These are phyloP conservation scores for Eupithecia subumbrata DNA, from an alignment of 2,888 invertebrate genomes.

Conservation along the genomic window DNA sequence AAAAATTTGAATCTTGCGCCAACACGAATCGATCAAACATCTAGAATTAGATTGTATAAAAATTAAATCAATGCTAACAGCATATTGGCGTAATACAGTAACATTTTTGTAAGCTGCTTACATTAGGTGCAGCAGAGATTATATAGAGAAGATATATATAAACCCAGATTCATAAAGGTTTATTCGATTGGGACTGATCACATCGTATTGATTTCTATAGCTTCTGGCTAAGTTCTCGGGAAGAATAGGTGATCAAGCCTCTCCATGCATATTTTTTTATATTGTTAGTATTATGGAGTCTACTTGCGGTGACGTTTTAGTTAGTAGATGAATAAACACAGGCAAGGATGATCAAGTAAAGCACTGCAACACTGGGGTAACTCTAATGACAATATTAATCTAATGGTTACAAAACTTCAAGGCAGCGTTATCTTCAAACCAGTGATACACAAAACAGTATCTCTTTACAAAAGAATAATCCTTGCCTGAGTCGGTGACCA, in stretches of 20 bases:
- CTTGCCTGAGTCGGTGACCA: conserved; percentile 85
- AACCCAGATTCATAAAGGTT: conserved; percentile 58
- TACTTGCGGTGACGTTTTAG: conserved; percentile 76
- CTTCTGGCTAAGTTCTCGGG: conserved; percentile 42
- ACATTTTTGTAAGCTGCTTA: background rate
- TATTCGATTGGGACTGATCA: conserved; percentile 22
- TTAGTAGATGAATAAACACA: conserved; percentile 84
- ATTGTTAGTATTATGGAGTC: conserved; percentile 73
- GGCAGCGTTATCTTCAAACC: conserved; percentile 82
- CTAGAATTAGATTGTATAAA: background rate
- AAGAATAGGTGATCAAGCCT: conserved; percentile 66
- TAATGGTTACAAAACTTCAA: conserved; percentile 82
- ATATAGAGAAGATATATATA: too few species aligned
- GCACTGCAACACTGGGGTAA: conserved; percentile 83
- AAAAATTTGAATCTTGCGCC: too few species aligned
- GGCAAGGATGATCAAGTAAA: conserved; percentile 85
- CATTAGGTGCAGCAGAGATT: conserved; percentile 13
- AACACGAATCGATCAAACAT: too few species aligned
- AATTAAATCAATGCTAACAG: background rate
- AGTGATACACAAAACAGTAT: conserved; percentile 82
- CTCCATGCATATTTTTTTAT: conserved; percentile 70
- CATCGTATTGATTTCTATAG: conserved; percentile 33
- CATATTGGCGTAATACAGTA: background rate
- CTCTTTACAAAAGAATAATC: conserved; percentile 82
- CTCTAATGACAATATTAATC: conserved; percentile 79